These are phyloP conservation scores for Urocitellus parryii DNA, from an alignment of 2,113 vertebrate genomes.

Conservation along the genomic window DNA sequence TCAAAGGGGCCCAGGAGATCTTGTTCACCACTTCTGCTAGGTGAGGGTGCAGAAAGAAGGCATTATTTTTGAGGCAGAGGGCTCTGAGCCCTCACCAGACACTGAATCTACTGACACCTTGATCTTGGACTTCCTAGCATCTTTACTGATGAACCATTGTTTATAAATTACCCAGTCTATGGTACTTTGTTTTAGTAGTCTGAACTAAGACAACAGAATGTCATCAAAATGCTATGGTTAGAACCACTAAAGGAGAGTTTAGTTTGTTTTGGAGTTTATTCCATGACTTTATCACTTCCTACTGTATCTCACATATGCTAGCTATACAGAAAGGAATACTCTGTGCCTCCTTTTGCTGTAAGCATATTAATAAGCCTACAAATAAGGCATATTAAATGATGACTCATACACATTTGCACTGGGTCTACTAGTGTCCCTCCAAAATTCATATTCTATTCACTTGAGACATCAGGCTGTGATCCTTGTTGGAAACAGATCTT, in stretches of 20 bases:
- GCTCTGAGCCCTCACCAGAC: neutral
- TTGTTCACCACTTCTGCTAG: neutral
- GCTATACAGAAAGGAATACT: neutral
- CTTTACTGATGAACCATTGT: neutral
- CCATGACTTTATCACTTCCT: neutral
- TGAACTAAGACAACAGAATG: neutral
- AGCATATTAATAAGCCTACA: neutral
- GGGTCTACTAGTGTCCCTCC: neutral
- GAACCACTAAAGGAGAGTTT: neutral
- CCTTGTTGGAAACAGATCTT: neutral
- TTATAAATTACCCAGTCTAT: neutral
- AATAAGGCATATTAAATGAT: neutral
- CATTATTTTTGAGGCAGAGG: neutral
- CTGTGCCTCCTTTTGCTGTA: neutral
- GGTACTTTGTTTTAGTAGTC: neutral
- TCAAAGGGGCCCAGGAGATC: neutral
- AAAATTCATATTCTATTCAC: neutral
- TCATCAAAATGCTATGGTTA: neutral
- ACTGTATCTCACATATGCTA: neutral
- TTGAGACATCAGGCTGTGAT: neutral
- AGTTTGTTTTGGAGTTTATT: neutral
- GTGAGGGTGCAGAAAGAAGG: neutral
- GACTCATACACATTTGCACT: neutral
- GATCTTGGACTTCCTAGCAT: neutral
- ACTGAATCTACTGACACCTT: neutral